These are phyloP conservation scores for Huso huso DNA, from an alignment of 2,797 vertebrate genomes.

Conservation along the genomic window DNA sequence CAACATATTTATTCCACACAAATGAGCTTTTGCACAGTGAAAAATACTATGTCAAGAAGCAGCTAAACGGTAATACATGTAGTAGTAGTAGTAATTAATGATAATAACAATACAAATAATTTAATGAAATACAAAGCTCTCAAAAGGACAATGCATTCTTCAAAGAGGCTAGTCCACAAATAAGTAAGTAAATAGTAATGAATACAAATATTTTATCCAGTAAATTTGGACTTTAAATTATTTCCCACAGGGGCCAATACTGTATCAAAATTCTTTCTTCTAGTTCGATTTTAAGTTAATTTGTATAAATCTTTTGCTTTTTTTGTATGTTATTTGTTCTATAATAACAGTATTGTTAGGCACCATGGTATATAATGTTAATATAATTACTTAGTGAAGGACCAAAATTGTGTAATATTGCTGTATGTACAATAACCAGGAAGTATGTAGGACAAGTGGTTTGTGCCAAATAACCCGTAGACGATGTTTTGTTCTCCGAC, in stretches of 20 bases:
- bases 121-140: slow-evolving; percentile 5
- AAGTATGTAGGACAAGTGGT: slow-evolving; percentile 62
- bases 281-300: slow-evolving; percentile 54
- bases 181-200: no score
- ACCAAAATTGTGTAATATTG: slow-evolving; percentile 83
- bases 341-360: slow-evolving; percentile 88
- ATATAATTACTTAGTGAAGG: slow-evolving; percentile 89
- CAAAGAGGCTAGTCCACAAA: slow-evolving; percentile 12
- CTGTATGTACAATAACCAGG: slow-evolving; percentile 70
- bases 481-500: slow-evolving; percentile 68
- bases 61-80: neutral
- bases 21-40: slow-evolving; percentile 8
- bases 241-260: slow-evolving; percentile 49
- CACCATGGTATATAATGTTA: slow-evolving; percentile 76
- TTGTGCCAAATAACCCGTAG: slow-evolving; percentile 80
- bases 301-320: slow-evolving; percentile 69
- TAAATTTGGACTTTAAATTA: slow-evolving; percentile 40
- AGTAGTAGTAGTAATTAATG: no score
- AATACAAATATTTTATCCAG: no score
- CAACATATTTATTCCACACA: neutral
- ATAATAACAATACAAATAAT: neutral
- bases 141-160: neutral
- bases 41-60: neutral
- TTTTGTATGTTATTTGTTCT: slow-evolving; percentile 66
- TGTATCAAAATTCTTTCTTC: slow-evolving; percentile 39